Base-by-base conservation (phyloP, 1,140 invertebrate genomes). In the Zophobas atratus region DNA sequence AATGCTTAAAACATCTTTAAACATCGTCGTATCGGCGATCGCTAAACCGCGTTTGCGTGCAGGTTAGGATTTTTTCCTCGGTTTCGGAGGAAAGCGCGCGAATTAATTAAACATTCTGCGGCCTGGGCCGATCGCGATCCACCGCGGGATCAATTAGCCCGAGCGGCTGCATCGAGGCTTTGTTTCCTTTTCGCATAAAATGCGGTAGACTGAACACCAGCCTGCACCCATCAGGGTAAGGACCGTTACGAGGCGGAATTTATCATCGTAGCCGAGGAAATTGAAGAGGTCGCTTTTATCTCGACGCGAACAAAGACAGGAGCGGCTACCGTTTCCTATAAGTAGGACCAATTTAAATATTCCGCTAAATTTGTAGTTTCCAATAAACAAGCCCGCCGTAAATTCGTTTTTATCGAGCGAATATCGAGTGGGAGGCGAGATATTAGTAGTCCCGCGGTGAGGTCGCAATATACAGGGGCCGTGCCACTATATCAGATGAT, bases 331-430 rank as follows among this genome's bases (percentile, higher is more conserved):
- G 2, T 67, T 67, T 43, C 60, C 60, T 67, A 6, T 8, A 39
- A 6, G 57, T 63, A n/a, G 1, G 6, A 67, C 36, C 60, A 67
- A 67, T 67, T 67, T 67, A 67, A 67, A 67, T 67, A 43, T 67
- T 67, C 60, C 60, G 60, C 60, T 67, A 67, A 67, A 67, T 67
- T 67, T 67, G 60, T 67, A 67, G 60, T 67, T 67, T 67, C 60
- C 60, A 67, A 67, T 67, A 67, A 67, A 67, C 60, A 67, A 43
- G 33, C 38, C 60, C 20, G 60, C 4, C 57, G 43, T 67, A 67
- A 48, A 67, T 67, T 67, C 33, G 60, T 67, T 67, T 67, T 67
- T 67, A 67, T 67, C 60, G 6, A 43, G 6, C 33, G 60, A 67
- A 67, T 67, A 67, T 67, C 60, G 41, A 38, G 60, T 67, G 20